Base-by-base conservation (phyloP, 2,797 vertebrate species). In the Echiichthys vipera region DNA sequence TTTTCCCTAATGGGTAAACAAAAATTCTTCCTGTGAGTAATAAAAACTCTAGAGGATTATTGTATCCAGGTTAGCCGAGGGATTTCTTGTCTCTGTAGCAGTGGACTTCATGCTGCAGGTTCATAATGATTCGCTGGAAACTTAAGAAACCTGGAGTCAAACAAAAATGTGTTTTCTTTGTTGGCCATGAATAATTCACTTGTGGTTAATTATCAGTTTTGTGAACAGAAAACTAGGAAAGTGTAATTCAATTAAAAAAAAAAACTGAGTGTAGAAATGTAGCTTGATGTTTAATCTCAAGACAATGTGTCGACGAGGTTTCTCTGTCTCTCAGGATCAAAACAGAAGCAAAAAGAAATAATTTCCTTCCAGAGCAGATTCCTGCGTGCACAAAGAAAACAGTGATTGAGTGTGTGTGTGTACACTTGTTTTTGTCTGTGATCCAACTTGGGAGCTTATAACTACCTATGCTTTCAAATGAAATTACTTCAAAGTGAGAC, bases 111-210 rank as follows among this genome's bases (percentile, higher is more conserved):
- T 20, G 43, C 32, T 55, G 55, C 7, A 32, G 54, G 34, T 18
- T 9, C 12, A 5, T 15, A 40, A 27, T 47, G 49, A 57, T 55
- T 61, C 43, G 27, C 10, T 66, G 59, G 18, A 54, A 20, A 56
- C 25, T 56, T 9, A 29, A 40, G 22, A 51, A 18, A 62, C 57
- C 17, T 10, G 30, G 14, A 45, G 18, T 67, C 53, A 50, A 37
- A 42, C 61, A 24, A 63, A 72, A 77, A 76, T 56, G 0, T 1
- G 47, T 68, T 66, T 67, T 67, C 24, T 54, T 72, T 54, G 27
- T 54, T 10, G 22, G 61, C 32, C 7, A 12, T 13, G 37, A 43
- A 24, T 40, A 42, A 67, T 56, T 20, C 14, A 64, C 32, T 37
- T 65, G 50, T 73, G 46, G 29, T 20, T 49, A 71, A 75, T 58